A percentile compares a stretch with the other conserved stretches of the same genome.
These are phyloP conservation scores for Fundulus diaphanus DNA, from an alignment of 2,797 vertebrate species.

Conservation along the genomic window DNA sequence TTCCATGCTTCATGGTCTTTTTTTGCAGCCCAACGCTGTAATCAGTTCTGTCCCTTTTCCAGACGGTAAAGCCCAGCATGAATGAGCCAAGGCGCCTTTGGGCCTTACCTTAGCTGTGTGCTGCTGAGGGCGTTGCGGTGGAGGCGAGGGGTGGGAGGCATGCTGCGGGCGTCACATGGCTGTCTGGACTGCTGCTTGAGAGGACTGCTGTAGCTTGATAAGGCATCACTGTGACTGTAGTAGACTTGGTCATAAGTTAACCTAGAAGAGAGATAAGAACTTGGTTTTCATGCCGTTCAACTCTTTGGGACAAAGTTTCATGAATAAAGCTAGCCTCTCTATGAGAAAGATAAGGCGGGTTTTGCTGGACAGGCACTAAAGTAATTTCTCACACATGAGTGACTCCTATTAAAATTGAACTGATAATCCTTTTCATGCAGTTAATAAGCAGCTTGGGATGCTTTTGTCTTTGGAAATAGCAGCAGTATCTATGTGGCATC, in stretches of 20 bases:
- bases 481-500: conserved; percentile 22
- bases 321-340: conserved; percentile 3
- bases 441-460: conserved; percentile 9
- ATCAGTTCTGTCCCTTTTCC: too few species aligned
- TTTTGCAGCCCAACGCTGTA: too few species aligned
- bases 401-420: conserved; percentile 47
- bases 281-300: conserved; percentile 38
- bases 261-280: conserved; percentile 72
- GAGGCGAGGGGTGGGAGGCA: conserved; percentile 94
- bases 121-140: conserved; percentile 95
- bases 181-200: conserved; percentile 84
- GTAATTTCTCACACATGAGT: conserved; percentile 42
- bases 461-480: conserved; percentile 7
- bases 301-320: conserved; percentile 14
- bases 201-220: conserved; percentile 88
- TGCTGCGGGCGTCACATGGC: conserved; percentile 87
- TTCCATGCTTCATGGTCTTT: not conserved
- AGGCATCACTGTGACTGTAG: conserved; percentile 78
- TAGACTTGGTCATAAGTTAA: conserved; percentile 70
- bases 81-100: not conserved
- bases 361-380: conserved; percentile 26
- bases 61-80: not conserved
- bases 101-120: conserved; percentile 88
- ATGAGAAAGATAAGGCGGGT: not conserved
- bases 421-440: conserved; percentile 42